Conservation (phyloP, 1,140 invertebrate genomes). For the Archivesica marissinica region DNA sequence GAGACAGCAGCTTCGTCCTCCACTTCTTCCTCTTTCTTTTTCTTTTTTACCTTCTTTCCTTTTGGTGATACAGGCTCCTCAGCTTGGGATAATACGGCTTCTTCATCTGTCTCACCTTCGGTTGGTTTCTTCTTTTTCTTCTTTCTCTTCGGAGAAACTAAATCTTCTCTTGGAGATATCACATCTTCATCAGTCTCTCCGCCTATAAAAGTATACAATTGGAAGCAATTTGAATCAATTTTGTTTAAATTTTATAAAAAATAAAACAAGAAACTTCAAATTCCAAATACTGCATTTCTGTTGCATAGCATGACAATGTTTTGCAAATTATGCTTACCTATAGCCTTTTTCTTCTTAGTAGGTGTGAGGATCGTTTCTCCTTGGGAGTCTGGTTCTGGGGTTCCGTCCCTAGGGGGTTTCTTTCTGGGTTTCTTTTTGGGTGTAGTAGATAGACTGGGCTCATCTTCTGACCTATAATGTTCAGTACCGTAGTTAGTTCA, state of each 20-base stretch:
- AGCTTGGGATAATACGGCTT: constrained; percentile 43
- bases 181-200: constrained; percentile 65
- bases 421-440: constrained; percentile 53
- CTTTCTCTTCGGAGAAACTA: constrained; percentile 65
- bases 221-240: neutral
- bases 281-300: neutral
- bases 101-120: constrained; percentile 61
- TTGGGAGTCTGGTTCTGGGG: constrained; percentile 15
- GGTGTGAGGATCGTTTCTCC: constrained; percentile 46
- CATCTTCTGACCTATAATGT: constrained; percentile 56
- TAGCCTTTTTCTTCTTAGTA: constrained; percentile 60
- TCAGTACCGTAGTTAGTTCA: neutral
- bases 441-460: constrained; percentile 18
- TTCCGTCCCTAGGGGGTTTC: constrained; percentile 23
- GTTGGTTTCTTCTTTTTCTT: constrained; percentile 69
- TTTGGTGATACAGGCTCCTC: constrained; percentile 51
- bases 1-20: constrained; percentile 54
- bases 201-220: neutral
- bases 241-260: neutral
- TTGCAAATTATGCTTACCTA: neutral
- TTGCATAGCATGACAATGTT: neutral
- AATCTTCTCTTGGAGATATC: constrained; percentile 60
- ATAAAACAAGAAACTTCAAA: neutral
- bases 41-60: constrained; percentile 71
- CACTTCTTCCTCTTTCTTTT: constrained; percentile 50